Percentiles rank a stretch among this genome's conserved stretches.
These are phyloP conservation scores for Metridium senile DNA, from an alignment of 92 coral and sea anemone genomes.

Conservation along the genomic window DNA sequence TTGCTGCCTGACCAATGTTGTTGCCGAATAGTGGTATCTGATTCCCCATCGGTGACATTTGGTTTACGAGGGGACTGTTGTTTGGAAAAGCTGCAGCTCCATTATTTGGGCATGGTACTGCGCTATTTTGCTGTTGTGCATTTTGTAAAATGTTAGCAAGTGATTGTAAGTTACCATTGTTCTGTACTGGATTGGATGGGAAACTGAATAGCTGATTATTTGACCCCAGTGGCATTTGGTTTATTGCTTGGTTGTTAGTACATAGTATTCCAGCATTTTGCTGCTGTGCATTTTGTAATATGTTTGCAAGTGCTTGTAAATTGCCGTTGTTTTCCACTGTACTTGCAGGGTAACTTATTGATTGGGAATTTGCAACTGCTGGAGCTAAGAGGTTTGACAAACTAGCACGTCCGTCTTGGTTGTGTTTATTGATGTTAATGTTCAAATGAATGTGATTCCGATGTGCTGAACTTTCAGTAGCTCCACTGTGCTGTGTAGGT, in stretches of 20 bases:
- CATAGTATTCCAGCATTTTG: background rate
- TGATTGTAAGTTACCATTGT: background rate
- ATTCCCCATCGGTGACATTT: background rate
- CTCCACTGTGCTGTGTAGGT: background rate
- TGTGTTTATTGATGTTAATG: constrained; percentile 31
- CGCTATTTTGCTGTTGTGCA: background rate
- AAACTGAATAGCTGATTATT: background rate
- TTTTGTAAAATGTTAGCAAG: background rate
- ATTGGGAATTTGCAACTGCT: background rate
- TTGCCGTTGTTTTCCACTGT: background rate
- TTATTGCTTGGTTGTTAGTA: background rate
- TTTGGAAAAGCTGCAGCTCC: too few species aligned
- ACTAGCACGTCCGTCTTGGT: background rate
- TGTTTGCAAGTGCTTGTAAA: background rate
- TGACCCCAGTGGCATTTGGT: background rate
- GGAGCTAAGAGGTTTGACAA: too few species aligned
- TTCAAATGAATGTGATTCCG: constrained; percentile 26
- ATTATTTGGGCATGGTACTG: background rate
- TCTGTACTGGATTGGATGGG: background rate
- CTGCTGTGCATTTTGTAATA: background rate
- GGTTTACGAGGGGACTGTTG: too few species aligned
- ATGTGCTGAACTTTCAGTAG: background rate
- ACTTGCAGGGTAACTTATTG: background rate
- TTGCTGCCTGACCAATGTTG: background rate
- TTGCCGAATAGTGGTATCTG: background rate